phyloP scores from a whole-genome alignment of 2,888 invertebrate species.

The Chrysolina haemoptera region DNA sequence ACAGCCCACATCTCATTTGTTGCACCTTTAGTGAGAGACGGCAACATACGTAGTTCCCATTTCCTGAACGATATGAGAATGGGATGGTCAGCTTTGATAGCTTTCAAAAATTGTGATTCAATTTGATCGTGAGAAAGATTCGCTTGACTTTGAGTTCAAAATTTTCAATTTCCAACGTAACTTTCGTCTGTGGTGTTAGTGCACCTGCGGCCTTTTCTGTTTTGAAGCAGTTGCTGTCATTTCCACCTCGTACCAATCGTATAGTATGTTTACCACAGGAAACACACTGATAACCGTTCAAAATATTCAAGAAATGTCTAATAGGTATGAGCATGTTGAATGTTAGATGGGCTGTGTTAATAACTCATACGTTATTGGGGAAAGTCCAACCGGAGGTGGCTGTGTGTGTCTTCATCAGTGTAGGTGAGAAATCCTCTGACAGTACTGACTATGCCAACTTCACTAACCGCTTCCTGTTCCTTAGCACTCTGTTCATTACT shows the following conservation, averaged over 20 bases:
- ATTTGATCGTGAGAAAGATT: not conserved
- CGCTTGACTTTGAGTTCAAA: not conserved
- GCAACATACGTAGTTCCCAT: not conserved
- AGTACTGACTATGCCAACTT: conserved; percentile 26
- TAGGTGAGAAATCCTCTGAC: conserved; percentile 23
- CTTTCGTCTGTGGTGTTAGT: not conserved
- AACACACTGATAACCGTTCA: not conserved
- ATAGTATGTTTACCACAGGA: not conserved
- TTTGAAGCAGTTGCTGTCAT: conserved; percentile 12
- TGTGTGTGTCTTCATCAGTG: conserved; percentile 19
- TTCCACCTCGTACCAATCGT: conserved; percentile 6
- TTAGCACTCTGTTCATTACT: conserved; percentile 37
- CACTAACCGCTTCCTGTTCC: conserved; percentile 25
- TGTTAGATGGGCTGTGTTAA: not conserved
- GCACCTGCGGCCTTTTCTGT: not conserved
- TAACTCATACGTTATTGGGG: not conserved
- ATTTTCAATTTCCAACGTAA: not conserved
- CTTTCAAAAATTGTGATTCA: not conserved
- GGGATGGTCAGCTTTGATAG: not conserved
- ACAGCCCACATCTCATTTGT: not conserved
- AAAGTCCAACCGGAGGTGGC: conserved; percentile 22
- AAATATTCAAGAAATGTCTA: conserved; percentile 6
- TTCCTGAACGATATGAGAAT: not conserved
- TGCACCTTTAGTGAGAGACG: not conserved
- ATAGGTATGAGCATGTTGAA: conserved; percentile 1